Base-by-base conservation (phyloP, 2,113 vertebrate species). In the Corynorhinus townsendii region DNA sequence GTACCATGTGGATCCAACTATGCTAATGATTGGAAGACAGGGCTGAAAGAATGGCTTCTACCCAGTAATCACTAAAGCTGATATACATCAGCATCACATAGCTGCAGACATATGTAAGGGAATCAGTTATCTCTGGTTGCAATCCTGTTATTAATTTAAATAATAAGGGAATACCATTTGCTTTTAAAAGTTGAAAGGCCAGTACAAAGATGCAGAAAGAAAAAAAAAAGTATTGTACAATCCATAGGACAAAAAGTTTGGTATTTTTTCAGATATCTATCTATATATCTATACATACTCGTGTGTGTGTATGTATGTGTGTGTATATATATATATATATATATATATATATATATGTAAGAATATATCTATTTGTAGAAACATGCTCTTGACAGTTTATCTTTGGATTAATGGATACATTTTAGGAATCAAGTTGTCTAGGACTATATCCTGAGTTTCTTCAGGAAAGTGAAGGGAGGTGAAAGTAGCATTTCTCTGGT, bases 361-460 rank as follows among this genome's bases (percentile, higher is more conserved):
- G 24, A 86, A 77, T 33, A 22, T 68, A 15, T 86, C 45, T 95
- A 30, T 91, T 89, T 95, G 64, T 69, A 90, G 54, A 95, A 90
- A 75, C n/a, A 30, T 73, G 62, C 20, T 75, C 47, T 96, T 87
- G 38, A 68, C 28, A 79, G 56, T 76, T 93, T 88, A 52, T 76
- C 16, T 91, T 92, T 85, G 54, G 86, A 90, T 84, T 75, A 92
- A 72, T 56, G 69, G 75, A 40, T 77, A 84, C 3, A 5, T 89
- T 85, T 91, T 79, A 56, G 40, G 81, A 92, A 66, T 90, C 77
- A 52, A 4, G 49, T 92, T 84, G 92, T 81, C 77, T 30, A 38
- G 68, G 90, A 79, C 79, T 71, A 86, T 90, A 62, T 92, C 45
- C 52, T 38, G 59, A 90, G 69, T 91, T 96, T 95, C 75, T 85